Evolutionary conservation across 2,797 vertebrate genomes (phyloP).

Genomic region (Manis pentadactyla): DNA sequence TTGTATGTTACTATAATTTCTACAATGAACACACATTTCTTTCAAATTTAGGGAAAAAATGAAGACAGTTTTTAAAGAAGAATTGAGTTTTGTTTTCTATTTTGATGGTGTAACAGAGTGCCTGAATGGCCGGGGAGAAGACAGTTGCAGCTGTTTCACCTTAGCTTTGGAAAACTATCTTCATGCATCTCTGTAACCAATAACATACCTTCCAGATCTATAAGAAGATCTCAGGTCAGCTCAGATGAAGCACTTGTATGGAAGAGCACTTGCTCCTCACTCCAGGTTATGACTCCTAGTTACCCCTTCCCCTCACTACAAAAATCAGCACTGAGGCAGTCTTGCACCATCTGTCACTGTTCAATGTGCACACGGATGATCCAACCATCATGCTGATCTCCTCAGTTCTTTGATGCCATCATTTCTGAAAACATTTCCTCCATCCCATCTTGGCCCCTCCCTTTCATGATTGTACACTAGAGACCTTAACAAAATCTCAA

Average conservation of each 20-base stretch:
- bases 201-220: no score
- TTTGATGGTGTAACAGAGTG: neutral
- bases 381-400: neutral
- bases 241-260: no score
- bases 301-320: neutral
- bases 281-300: neutral
- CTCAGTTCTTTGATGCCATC: neutral
- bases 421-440: neutral
- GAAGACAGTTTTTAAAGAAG: neutral
- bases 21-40: neutral
- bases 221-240: neutral
- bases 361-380: neutral
- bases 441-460: no score
- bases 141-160: no score
- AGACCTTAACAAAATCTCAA: neutral
- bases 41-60: neutral
- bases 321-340: no score
- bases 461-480: neutral
- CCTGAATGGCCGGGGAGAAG: neutral
- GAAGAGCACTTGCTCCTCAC: neutral
- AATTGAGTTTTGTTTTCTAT: neutral
- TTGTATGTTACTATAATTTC: neutral
- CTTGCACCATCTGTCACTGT: no score
- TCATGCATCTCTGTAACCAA: fast-evolving
- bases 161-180: neutral